A percentile compares a stretch with the other conserved stretches of the same genome.
Conservation (phyloP, 2,888 invertebrate genomes). For the Leucozona laternaria region DNA sequence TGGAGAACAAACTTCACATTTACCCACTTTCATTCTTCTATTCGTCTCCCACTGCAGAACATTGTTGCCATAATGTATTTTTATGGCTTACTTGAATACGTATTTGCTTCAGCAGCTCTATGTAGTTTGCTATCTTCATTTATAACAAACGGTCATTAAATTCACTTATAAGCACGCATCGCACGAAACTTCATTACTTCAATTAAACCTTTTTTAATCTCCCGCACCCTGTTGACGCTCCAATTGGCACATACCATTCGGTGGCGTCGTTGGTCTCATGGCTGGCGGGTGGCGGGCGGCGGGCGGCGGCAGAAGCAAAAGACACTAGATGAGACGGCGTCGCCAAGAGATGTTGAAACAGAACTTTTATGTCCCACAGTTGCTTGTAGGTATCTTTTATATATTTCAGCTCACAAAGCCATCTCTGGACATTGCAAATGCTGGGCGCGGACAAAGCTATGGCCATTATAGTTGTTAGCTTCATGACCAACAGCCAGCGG, state of each 20-base stretch:
- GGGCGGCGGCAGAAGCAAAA: not conserved
- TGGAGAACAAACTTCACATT: not conserved
- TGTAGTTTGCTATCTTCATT: not conserved
- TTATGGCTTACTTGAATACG: constrained; percentile 40
- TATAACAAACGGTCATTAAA: constrained; percentile 62
- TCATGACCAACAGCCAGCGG: constrained; percentile 61
- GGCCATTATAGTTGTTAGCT: constrained; percentile 63
- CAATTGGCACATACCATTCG: constrained; percentile 60
- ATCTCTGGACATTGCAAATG: constrained; percentile 8
- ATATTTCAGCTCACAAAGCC: constrained; percentile 29
- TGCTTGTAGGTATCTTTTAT: constrained; percentile 4
- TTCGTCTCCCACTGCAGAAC: not conserved
- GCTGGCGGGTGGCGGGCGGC: too few species aligned
- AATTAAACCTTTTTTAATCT: constrained; percentile 64
- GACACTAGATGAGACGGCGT: constrained; percentile 31
- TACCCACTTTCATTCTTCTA: not conserved
- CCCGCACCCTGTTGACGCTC: constrained; percentile 51
- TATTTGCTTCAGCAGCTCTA: not conserved
- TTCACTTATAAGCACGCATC: constrained; percentile 72
- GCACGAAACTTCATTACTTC: constrained; percentile 69
- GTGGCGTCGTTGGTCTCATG: not conserved
- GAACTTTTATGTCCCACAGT: constrained; percentile 59
- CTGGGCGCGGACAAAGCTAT: constrained; percentile 45
- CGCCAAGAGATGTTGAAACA: constrained; percentile 53
- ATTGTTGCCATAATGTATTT: constrained; percentile 60